phyloP scores from a whole-genome alignment of 1,140 invertebrate genomes.

The Cherax quadricarinatus region DNA sequence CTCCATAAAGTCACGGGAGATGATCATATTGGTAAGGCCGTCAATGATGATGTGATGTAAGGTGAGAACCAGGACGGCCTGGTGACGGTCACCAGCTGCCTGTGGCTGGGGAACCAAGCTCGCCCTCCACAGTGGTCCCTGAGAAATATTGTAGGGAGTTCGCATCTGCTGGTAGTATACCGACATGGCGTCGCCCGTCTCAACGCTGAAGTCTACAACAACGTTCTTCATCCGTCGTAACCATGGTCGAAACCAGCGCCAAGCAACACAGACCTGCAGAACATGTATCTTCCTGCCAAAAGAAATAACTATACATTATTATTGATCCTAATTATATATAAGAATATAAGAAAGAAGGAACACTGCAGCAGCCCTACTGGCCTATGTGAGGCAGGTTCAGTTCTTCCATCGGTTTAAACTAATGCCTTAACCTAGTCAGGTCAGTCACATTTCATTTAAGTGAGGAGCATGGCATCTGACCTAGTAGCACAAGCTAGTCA shows the following conservation, averaged over 20 bases:
- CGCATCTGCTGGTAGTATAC: slow-evolving; percentile 28
- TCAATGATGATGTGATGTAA: slow-evolving; percentile 60
- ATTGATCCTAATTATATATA: no score
- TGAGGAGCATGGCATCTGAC: no score
- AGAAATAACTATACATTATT: no score
- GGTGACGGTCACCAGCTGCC: not conserved
- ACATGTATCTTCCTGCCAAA: slow-evolving; percentile 9
- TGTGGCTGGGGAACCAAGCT: slow-evolving; percentile 24
- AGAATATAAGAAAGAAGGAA: no score
- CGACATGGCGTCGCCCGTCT: slow-evolving; percentile 18
- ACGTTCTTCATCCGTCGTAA: not conserved
- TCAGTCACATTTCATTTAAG: no score
- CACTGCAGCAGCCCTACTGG: no score
- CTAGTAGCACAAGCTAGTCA: no score
- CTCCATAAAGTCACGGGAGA: slow-evolving; percentile 55
- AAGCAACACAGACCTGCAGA: slow-evolving; percentile 32
- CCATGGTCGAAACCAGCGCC: slow-evolving; percentile 23
- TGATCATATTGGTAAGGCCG: slow-evolving; percentile 56
- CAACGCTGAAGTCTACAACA: not conserved
- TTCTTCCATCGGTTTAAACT: no score
- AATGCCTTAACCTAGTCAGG: no score
- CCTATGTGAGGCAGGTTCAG: no score
- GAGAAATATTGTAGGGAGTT: slow-evolving; percentile 34
- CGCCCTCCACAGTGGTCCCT: slow-evolving; percentile 61
- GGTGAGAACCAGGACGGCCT: slow-evolving; percentile 44